A percentile compares a stretch with the other conserved stretches of the same genome.
These are phyloP conservation scores for Nannoperca obscura DNA, from an alignment of 2,797 vertebrate genomes.

Conservation along the genomic window DNA sequence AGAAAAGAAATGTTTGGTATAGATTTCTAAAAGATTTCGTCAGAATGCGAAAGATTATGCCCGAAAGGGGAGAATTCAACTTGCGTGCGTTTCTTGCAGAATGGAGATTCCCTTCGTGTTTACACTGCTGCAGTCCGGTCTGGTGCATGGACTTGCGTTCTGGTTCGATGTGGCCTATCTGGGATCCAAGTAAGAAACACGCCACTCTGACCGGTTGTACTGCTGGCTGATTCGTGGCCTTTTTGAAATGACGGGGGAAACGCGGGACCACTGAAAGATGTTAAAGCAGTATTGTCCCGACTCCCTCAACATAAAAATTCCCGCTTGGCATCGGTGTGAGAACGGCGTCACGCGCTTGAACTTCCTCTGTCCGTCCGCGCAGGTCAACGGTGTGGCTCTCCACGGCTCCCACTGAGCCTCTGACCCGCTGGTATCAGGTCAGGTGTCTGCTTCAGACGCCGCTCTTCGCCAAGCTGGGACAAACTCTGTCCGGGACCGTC, in stretches of 20 bases:
- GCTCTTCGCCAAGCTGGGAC: conserved; percentile 86
- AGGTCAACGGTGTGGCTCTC: conserved; percentile 89
- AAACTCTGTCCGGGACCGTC: conserved; percentile 88
- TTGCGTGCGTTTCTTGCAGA: conserved; percentile 66
- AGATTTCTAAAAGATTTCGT: background rate
- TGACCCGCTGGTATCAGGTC: conserved; percentile 89
- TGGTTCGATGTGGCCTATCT: conserved; percentile 90
- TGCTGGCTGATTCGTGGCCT: background rate
- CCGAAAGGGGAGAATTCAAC: no score
- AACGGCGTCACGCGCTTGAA: background rate
- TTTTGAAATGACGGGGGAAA: background rate
- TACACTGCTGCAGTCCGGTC: conserved; percentile 84
- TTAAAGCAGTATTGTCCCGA: background rate
- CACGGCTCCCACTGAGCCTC: conserved; percentile 86
- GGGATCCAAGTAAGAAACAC: conserved; percentile 81
- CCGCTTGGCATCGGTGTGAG: background rate
- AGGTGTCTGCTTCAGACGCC: conserved; percentile 88
- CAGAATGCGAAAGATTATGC: background rate
- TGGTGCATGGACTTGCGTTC: conserved; percentile 88
- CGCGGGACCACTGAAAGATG: no score
- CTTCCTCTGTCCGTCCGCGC: background rate
- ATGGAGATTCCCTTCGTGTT: conserved; percentile 90
- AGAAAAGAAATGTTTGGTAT: background rate
- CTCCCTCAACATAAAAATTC: background rate
- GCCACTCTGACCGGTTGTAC: background rate